Percentiles rank a stretch among this genome's conserved stretches.
Evolutionary conservation across 2,113 vertebrate genomes (phyloP).

Genomic region (Nasalis larvatus): DNA sequence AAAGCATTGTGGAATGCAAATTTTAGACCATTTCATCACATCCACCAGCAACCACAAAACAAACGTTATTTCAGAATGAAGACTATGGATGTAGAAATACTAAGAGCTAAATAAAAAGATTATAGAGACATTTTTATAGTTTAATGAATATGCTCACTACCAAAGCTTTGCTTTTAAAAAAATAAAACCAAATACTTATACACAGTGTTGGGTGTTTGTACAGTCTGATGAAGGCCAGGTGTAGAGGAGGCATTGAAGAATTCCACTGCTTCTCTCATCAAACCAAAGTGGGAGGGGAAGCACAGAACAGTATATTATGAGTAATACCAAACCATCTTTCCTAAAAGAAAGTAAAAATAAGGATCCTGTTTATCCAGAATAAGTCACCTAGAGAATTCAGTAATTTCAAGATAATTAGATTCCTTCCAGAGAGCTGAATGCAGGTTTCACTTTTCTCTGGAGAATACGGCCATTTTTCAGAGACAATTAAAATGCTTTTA

Average conservation of each 20-base stretch:
- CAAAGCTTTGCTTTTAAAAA: not conserved
- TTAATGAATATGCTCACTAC: slow-evolving; percentile 9
- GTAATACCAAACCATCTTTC: not conserved
- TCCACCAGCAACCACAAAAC: slow-evolving; percentile 59
- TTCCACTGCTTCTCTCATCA: not conserved
- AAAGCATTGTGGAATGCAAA: slow-evolving; percentile 49
- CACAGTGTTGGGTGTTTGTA: not conserved
- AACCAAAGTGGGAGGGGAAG: not conserved
- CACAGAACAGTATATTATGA: not conserved
- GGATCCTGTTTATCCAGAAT: not conserved
- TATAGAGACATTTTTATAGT: not conserved
- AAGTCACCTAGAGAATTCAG: slow-evolving; percentile 34
- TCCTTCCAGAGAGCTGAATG: not conserved
- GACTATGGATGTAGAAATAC: slow-evolving; percentile 35
- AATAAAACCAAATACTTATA: not conserved
- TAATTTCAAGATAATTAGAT: slow-evolving; percentile 56
- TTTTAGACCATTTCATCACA: slow-evolving; percentile 55
- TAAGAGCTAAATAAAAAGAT: slow-evolving; percentile 50
- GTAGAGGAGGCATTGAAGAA: not conserved
- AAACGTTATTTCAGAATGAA: slow-evolving; percentile 64
- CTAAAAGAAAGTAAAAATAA: not conserved
- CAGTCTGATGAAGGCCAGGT: slow-evolving; percentile 59
- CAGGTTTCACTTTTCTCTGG: slow-evolving; percentile 9
- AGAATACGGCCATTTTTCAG: slow-evolving; percentile 47
- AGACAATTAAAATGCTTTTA: slow-evolving; percentile 46